A percentile compares a stretch with the other conserved stretches of the same genome.
phyloP scores from a whole-genome alignment of 30 jellyfish, hydroid and myxozoan species.

The Pseudorhiza aurosa region DNA sequence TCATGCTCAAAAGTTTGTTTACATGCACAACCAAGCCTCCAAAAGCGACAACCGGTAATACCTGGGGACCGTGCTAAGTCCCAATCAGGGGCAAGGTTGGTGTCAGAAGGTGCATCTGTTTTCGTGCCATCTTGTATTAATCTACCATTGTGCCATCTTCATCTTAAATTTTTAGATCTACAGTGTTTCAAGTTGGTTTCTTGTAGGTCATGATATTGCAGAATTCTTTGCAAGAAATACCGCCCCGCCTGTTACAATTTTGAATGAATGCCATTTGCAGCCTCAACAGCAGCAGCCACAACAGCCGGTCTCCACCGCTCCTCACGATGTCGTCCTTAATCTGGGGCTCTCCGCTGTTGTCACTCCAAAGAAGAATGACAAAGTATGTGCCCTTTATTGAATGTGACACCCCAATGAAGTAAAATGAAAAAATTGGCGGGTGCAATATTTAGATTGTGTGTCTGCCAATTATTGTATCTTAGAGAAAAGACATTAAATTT shows the following conservation, averaged over 20 bases:
- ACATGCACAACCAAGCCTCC: too few species aligned
- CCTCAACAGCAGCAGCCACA: slow-evolving; percentile 46
- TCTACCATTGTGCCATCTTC: background rate
- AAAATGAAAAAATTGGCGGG: too few species aligned
- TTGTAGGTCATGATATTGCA: slow-evolving; percentile 69
- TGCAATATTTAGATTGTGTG: too few species aligned
- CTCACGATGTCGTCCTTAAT: slow-evolving; percentile 65
- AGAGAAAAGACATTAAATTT: too few species aligned
- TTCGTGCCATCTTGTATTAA: too few species aligned
- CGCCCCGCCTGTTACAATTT: slow-evolving; percentile 46
- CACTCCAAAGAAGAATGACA: slow-evolving; percentile 40
- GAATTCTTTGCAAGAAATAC: slow-evolving; percentile 69
- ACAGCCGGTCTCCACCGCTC: slow-evolving; percentile 39
- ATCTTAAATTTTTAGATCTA: background rate
- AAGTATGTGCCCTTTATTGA: slow-evolving; percentile 20
- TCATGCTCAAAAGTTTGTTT: too few species aligned
- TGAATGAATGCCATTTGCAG: slow-evolving; percentile 67
- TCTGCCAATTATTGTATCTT: too few species aligned
- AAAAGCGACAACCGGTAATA: too few species aligned
- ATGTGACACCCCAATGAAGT: too few species aligned
- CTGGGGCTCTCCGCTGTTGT: slow-evolving; percentile 61
- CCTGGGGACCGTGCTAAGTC: too few species aligned
- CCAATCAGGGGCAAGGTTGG: too few species aligned
- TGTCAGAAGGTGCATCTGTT: too few species aligned
- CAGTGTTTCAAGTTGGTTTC: background rate